A percentile compares a stretch with the other conserved stretches of the same genome.
These are phyloP conservation scores for Scotopteryx bipunctaria DNA, from an alignment of 2,888 invertebrate genomes.

Conservation along the genomic window DNA sequence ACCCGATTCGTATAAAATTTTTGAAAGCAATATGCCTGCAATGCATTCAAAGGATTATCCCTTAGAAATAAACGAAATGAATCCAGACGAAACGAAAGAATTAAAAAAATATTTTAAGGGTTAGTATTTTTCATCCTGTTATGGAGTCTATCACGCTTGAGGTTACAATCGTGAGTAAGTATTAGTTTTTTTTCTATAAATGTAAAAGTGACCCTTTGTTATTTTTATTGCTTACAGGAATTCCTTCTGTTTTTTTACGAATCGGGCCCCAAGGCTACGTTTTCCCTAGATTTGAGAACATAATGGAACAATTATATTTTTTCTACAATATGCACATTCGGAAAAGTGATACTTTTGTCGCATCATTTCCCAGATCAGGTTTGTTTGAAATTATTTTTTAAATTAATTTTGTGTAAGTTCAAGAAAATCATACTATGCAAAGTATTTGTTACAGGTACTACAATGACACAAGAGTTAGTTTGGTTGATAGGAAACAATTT, in stretches of 20 bases:
- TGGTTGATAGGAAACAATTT: constrained; percentile 88
- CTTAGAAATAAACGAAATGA: constrained; percentile 18
- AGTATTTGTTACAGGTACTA: constrained; percentile 71
- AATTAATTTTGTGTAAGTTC: too few species aligned
- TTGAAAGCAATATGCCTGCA: not conserved
- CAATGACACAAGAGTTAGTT: constrained; percentile 88
- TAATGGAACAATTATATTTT: constrained; percentile 66
- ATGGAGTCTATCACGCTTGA: too few species aligned
- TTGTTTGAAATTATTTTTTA: too few species aligned
- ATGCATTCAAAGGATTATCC: constrained; percentile 30
- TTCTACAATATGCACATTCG: constrained; percentile 85
- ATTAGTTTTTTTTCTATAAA: too few species aligned
- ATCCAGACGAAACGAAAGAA: constrained; percentile 2
- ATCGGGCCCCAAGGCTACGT: constrained; percentile 25
- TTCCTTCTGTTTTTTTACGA: constrained; percentile 1
- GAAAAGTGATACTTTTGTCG: constrained; percentile 85
- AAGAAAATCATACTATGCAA: too few species aligned
- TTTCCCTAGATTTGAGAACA: constrained; percentile 14
- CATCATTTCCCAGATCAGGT: constrained; percentile 87
- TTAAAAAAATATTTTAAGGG: constrained; percentile 19
- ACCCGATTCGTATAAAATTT: too few species aligned
- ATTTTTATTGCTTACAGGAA: constrained; percentile 24
- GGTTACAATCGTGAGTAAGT: too few species aligned
- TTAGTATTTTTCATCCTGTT: too few species aligned
- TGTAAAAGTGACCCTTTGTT: too few species aligned